Evolutionary conservation across 2,113 vertebrate species (phyloP).

Genomic region (Brachypodius melanocephalos): DNA sequence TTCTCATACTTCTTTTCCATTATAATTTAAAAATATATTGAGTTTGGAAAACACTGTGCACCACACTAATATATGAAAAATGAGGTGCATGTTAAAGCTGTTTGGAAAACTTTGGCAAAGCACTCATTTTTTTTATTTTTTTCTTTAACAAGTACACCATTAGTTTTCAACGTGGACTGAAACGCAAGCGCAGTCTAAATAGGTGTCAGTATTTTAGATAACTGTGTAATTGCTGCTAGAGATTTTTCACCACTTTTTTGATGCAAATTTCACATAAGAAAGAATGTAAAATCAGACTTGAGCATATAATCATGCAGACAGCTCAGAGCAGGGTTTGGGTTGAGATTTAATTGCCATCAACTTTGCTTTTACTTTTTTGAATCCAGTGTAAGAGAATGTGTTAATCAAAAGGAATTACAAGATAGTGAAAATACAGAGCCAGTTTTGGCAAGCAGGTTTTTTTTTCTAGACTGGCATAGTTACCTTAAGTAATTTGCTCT

Average conservation of each 20-base stretch:
- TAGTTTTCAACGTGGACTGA: background rate
- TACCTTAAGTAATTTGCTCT: slow-evolving; percentile 7
- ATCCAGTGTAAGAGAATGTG: background rate
- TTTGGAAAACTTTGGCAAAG: background rate
- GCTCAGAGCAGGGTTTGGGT: background rate
- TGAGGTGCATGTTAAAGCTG: background rate
- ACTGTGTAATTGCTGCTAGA: background rate
- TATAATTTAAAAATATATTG: background rate
- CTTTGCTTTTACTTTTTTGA: background rate
- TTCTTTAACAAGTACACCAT: background rate
- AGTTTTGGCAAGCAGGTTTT: background rate
- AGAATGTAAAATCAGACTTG: background rate
- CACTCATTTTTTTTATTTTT: background rate
- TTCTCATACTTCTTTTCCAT: background rate
- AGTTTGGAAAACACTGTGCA: background rate
- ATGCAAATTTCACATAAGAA: background rate
- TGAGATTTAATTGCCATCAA: background rate
- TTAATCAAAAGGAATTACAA: background rate
- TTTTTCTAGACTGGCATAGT: background rate
- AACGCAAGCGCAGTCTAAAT: background rate
- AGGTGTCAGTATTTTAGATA: background rate
- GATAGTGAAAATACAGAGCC: background rate
- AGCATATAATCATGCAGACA: background rate
- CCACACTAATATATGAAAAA: background rate
- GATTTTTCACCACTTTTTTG: background rate